Base-by-base conservation (phyloP, 2,888 invertebrate species). In the Odontocerum albicorne region DNA sequence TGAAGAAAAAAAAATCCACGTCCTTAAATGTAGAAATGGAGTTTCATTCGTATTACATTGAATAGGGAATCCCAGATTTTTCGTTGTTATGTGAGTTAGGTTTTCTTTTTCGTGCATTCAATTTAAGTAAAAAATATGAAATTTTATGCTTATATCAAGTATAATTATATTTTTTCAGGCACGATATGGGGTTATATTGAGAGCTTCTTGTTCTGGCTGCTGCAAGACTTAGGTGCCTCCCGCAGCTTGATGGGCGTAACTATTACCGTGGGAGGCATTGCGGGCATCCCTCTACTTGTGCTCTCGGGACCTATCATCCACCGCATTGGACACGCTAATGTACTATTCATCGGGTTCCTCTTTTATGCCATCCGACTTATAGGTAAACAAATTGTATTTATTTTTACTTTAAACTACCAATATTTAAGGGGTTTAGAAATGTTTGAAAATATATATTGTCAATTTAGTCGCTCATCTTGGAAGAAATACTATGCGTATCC, bases 101-200 rank as follows among this genome's bases (percentile, higher is more conserved):
- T n/a, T n/a, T n/a, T n/a, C n/a, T n/a, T n/a, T n/a, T n/a, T n/a
- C n/a, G n/a, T n/a, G n/a, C n/a, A n/a, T n/a, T n/a, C n/a, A n/a
- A n/a, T n/a, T n/a, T n/a, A n/a, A n/a, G n/a, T n/a, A n/a, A n/a
- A n/a, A n/a, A n/a, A n/a, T n/a, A n/a, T n/a, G n/a, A n/a, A n/a
- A n/a, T n/a, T n/a, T n/a, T n/a, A n/a, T n/a, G n/a, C n/a, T n/a
- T n/a, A n/a, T n/a, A n/a, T n/a, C n/a, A n/a, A n/a, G n/a, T n/a
- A n/a, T 27, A 27, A 6, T 6, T 7, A 7, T 27, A 8, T 4
- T 31, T 38, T 72, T 70, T 7, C 70, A 89, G 89, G 89, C 22
- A 86, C 85, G 16, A 86, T 87, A n/a, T 90, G 88, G 88, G 90
- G 90, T 31, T 89, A 87, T 71, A 84, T 90, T 63, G 90, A 90